Evolutionary conservation across 2,797 vertebrate species (phyloP).

Genomic region (Pterois miles): DNA sequence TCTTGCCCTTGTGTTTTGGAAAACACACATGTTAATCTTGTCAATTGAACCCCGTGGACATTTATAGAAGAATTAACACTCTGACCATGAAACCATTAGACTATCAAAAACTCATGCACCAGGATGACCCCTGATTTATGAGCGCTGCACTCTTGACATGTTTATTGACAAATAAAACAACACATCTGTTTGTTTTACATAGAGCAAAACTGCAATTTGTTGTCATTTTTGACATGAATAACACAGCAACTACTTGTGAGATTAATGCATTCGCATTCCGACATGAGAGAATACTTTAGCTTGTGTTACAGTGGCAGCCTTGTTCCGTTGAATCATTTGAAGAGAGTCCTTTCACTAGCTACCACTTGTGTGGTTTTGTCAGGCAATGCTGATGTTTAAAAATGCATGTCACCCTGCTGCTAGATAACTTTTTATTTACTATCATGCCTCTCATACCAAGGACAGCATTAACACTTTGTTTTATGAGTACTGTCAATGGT

Average conservation of each 20-base stretch:
- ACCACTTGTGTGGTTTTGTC: conserved; percentile 26
- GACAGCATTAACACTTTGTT: conserved; percentile 60
- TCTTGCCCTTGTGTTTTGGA: conserved; percentile 12
- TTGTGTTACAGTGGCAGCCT: background rate
- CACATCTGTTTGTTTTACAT: conserved; percentile 1
- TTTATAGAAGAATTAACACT: conserved; percentile 32
- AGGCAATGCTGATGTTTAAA: conserved; percentile 32
- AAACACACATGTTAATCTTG: conserved; percentile 27
- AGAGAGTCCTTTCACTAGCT: conserved; percentile 13
- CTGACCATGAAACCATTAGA: conserved; percentile 21
- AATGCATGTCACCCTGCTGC: conserved; percentile 17
- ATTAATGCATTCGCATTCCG: conserved; percentile 23
- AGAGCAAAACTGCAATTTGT: background rate
- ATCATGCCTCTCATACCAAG: conserved; percentile 46
- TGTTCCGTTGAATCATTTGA: conserved; percentile 34
- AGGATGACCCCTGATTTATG: conserved; percentile 22
- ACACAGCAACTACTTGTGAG: background rate
- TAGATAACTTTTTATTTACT: conserved; percentile 64
- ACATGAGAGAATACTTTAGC: background rate
- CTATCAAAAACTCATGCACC: conserved; percentile 34
- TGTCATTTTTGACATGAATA: background rate
- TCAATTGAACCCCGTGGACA: background rate
- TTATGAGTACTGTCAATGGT: conserved; percentile 65
- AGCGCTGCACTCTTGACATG: conserved; percentile 8
- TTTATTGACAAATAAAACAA: conserved; percentile 43